A percentile compares a stretch with the other conserved stretches of the same genome.
Evolutionary conservation across 2,113 vertebrate species (phyloP).

Genomic region (Pteruthius melanotis): DNA sequence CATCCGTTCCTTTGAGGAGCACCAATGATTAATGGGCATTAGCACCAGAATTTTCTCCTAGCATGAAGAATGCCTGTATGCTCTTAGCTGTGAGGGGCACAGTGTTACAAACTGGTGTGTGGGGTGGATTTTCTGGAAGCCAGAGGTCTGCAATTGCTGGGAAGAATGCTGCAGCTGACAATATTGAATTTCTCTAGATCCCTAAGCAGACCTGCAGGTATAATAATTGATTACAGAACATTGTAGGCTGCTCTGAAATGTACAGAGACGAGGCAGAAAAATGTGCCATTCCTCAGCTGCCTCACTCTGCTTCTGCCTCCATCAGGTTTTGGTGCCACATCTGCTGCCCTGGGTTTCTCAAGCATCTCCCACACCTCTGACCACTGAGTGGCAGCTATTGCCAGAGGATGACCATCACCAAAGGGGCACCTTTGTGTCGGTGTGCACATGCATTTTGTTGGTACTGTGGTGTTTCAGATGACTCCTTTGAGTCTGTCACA

Average conservation of each 20-base stretch:
- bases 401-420: neutral
- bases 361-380: neutral
- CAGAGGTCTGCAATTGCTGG: neutral
- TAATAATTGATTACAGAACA: slow-evolving; percentile 34
- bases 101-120: neutral
- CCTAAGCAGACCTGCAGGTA: slow-evolving; percentile 21
- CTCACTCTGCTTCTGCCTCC: neutral
- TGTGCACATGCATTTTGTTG: neutral
- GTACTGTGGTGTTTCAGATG: neutral
- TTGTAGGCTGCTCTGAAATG: neutral
- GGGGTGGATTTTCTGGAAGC: neutral
- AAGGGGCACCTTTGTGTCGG: neutral
- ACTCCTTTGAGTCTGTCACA: neutral
- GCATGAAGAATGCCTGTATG: neutral
- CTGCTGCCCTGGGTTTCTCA: neutral
- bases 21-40: neutral
- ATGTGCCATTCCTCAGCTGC: neutral
- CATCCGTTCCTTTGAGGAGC: neutral
- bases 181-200: slow-evolving; percentile 31
- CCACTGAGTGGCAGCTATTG: neutral
- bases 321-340: neutral
- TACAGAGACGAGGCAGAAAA: neutral
- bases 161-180: slow-evolving; percentile 27
- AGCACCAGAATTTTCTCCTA: neutral
- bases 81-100: neutral